Percentiles rank a stretch among this genome's conserved stretches.
Conservation (phyloP, 2,888 invertebrate species). For the Aromia moschata region DNA sequence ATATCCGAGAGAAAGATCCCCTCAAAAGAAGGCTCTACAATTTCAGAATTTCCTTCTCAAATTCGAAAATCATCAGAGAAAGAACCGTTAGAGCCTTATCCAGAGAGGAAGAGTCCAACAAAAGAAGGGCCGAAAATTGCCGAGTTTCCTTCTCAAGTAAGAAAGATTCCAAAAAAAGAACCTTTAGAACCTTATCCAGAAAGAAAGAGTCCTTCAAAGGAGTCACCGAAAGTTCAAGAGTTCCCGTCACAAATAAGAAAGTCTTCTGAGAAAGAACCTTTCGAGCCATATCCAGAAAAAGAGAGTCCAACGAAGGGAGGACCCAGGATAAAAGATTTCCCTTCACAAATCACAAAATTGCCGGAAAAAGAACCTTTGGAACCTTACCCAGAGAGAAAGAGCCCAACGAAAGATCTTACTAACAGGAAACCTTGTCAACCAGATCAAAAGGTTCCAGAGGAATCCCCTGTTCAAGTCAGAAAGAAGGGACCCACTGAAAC, state of each 20-base stretch:
- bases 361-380: constrained; percentile 36
- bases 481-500: not conserved
- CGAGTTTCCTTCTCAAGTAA: constrained; percentile 42
- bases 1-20: constrained; percentile 35
- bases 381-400: constrained; percentile 32
- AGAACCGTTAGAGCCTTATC: constrained; percentile 40
- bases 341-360: constrained; percentile 41
- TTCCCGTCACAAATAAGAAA: constrained; percentile 43
- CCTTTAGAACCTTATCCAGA: constrained; percentile 40
- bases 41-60: constrained; percentile 45
- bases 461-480: constrained; percentile 12
- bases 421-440: not conserved
- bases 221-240: constrained; percentile 33
- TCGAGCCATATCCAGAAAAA: constrained; percentile 41
- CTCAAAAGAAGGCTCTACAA: constrained; percentile 23
- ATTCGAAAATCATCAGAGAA: constrained; percentile 40
- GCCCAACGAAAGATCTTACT: not conserved
- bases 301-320: constrained; percentile 28
- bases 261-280: constrained; percentile 36
- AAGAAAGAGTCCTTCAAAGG: constrained; percentile 36
- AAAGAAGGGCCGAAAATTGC: constrained; percentile 34
- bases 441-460: not conserved
- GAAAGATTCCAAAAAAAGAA: constrained; percentile 38
- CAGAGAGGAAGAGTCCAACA: constrained; percentile 36
- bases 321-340: constrained; percentile 42